Percentiles rank a stretch among this genome's conserved stretches.
These are phyloP conservation scores for Spermophilus dauricus DNA, from an alignment of 2,113 vertebrate genomes.

Conservation along the genomic window DNA sequence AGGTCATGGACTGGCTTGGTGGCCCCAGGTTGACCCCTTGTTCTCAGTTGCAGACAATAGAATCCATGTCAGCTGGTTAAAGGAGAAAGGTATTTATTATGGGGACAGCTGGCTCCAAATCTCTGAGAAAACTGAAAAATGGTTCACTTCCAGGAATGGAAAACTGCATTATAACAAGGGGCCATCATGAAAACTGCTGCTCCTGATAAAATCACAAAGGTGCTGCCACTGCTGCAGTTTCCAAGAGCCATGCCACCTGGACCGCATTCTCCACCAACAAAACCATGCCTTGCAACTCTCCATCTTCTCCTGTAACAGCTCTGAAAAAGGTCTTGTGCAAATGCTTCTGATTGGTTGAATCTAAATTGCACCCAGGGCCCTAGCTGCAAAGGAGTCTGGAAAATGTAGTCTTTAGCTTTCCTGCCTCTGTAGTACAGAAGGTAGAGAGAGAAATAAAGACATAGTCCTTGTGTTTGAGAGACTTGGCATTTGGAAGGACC, in stretches of 20 bases:
- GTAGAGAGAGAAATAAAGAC: neutral
- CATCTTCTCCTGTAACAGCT: neutral
- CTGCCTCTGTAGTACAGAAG: neutral
- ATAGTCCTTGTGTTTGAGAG: neutral
- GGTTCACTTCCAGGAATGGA: neutral
- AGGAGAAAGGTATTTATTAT: slow-evolving; percentile 20
- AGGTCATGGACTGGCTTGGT: neutral
- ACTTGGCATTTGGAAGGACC: neutral
- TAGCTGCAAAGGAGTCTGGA: slow-evolving; percentile 51
- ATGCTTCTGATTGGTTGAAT: neutral
- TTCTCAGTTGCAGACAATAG: slow-evolving; percentile 17
- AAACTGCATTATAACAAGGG: neutral
- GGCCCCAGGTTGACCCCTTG: neutral
- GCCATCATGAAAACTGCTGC: neutral
- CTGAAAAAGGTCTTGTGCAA: neutral
- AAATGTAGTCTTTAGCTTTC: slow-evolving; percentile 32
- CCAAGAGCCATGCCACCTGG: neutral
- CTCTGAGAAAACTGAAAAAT: neutral
- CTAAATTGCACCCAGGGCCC: neutral
- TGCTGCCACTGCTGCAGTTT: neutral
- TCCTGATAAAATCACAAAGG: neutral
- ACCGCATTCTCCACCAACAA: neutral
- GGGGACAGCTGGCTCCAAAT: neutral
- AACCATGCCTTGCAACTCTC: neutral
- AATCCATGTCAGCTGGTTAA: neutral